Base-by-base conservation (phyloP, 2,797 vertebrate species). In the Catostomus latipinnis region DNA sequence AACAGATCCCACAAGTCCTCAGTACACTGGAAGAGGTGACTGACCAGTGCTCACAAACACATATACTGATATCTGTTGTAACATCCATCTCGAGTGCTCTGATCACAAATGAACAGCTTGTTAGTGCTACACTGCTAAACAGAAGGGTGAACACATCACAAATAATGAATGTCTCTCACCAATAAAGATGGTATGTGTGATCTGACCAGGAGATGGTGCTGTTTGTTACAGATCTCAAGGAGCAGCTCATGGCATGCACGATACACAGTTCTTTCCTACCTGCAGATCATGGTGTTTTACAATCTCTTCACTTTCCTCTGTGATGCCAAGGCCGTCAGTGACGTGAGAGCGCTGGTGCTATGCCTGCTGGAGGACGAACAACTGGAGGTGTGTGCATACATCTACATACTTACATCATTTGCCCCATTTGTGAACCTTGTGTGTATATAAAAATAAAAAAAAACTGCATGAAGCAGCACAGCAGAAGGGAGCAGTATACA, bases 211-310 rank as follows among this genome's bases (percentile, higher is more conserved):
- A 72, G 81, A 48, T 68, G 78, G 22, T 10, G 12, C 45, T 80
- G 46, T 85, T 68, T 87, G 79, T 90, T 92, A 60, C 91, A 99
- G 98, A 98, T 96, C 74, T 95, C 97, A 82, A 94, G 92, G 90
- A 98, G 96, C 91, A 96, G 94, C 93, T 99, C 97, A 79, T 99
- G 98, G 98, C 98, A 99, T 43, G 97, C 97, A 48, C 94, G 97
- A 77, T 99, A 98, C 88, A 97, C 97, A 4, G 93, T 98, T 78
- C 91, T 99, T 89, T 98, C 96, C 89, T 99, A 98, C 94, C 95
- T 98, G 91, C 98, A 99, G 93, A 96, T 96, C 78, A 97, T 98
- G 97, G 97, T 98, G 61, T 99, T 99, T 89, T 98, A 99, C 93
- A 99, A 99, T 92, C 95, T 99, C 82, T 99, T 99, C 93, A 96